Percentiles rank a stretch among this genome's conserved stretches.
phyloP scores from a whole-genome alignment of 2,113 vertebrate genomes.

The Pelecanoides urinatrix region DNA sequence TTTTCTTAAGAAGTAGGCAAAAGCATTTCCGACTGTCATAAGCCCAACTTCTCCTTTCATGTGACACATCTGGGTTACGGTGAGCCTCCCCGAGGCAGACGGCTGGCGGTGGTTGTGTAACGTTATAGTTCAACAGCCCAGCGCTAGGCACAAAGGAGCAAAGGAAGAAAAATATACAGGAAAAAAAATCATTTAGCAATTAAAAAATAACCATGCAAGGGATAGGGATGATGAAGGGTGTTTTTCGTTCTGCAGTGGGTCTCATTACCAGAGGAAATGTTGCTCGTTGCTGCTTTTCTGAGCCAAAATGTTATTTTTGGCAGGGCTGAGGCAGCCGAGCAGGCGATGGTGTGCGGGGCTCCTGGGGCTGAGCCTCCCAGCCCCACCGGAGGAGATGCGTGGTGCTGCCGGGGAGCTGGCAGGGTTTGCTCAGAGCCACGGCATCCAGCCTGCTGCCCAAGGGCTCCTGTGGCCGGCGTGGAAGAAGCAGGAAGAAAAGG shows the following conservation, averaged over 20 bases:
- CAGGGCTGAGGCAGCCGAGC: neutral
- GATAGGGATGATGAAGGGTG: neutral
- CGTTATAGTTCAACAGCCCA: neutral
- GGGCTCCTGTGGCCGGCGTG: fast-evolving
- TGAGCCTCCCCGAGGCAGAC: neutral
- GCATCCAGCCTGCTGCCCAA: neutral
- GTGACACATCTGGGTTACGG: slow-evolving; percentile 60
- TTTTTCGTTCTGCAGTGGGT: neutral
- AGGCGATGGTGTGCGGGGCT: neutral
- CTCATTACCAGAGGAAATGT: neutral
- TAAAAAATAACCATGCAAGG: neutral
- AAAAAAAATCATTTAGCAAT: neutral
- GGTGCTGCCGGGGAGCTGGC: neutral
- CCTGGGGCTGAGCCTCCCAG: neutral
- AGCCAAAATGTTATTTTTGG: neutral
- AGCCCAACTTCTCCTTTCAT: slow-evolving; percentile 1
- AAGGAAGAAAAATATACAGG: neutral
- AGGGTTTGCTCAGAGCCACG: neutral
- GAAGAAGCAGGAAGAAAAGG: neutral
- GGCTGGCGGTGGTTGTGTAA: slow-evolving; percentile 15
- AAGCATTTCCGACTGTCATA: neutral
- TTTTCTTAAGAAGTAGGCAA: neutral
- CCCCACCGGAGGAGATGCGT: fast-evolving
- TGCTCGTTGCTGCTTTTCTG: neutral
- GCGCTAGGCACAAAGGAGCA: neutral